Base-by-base conservation (phyloP, 2,797 vertebrate genomes). In the Pipistrellus nathusii region DNA sequence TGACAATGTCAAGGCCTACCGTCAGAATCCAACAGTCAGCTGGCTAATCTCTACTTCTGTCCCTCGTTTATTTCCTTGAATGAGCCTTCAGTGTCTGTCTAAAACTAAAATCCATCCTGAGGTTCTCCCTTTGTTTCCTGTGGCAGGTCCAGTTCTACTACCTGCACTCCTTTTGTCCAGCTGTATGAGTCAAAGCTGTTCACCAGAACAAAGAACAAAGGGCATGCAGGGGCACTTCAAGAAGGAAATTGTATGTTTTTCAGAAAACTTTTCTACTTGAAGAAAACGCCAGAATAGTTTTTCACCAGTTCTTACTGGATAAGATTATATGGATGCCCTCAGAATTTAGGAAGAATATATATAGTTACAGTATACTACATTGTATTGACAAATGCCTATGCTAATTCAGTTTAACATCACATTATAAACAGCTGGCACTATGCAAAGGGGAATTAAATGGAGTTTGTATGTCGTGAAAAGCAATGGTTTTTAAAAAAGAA, bases 151-250 rank as follows among this genome's bases (percentile, higher is more conserved):
- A 4, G 6, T 18, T 78, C 69, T 53, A 9, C 59, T n/a, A 38
- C 57, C 77, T 9, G 57, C n/a, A n/a, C n/a, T n/a, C n/a, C n/a
- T n/a, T n/a, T n/a, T n/a, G n/a, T n/a, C n/a, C n/a, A n/a, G n/a
- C 72, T 59, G 27, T 38, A 0, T 15, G 48, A 57, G 66, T 72
- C 90, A 85, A 68, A 90, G 69, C 14, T 88, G 30, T 71, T 68
- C 18, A 72, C 30, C 57, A 88, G 21, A 85, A 81, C 77, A 77
- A 88, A 91, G 53, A 80, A 17, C 11, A 71, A 59, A 86, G 75
- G 75, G 32, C 38, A 83, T 73, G 38, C 35, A 84, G 75, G 48
- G 9, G 12, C n/a, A 32, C 44, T 68, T 27, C 62, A 32, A 80
- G 30, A 27, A 90, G 15, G 25, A 90, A 88, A 44, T 25, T n/a